These are phyloP conservation scores for Epizoanthus rinbou DNA, from an alignment of 92 coral and sea anemone species.

Conservation along the genomic window DNA sequence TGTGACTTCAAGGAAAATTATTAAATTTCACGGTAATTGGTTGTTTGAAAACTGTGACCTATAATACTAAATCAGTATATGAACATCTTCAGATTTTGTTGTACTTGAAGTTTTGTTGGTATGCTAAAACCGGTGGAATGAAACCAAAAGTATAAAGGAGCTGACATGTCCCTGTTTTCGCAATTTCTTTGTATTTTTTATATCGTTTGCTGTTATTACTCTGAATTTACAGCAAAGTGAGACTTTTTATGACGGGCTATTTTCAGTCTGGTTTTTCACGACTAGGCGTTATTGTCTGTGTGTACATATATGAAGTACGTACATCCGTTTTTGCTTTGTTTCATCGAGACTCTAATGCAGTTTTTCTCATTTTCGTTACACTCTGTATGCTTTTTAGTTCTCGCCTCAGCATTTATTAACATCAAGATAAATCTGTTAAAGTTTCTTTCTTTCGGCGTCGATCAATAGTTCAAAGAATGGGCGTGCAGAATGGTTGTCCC, in stretches of 20 bases:
- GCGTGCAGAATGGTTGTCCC: too few species aligned
- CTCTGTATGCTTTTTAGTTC: background rate
- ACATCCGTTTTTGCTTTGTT: too few species aligned
- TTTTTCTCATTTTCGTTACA: background rate
- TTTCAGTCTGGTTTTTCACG: conserved; percentile 12
- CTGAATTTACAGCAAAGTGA: conserved; percentile 13
- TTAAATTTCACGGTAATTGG: background rate
- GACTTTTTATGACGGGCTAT: background rate
- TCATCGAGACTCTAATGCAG: background rate
- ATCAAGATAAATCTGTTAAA: too few species aligned
- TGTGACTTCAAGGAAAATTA: background rate
- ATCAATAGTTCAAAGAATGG: too few species aligned
- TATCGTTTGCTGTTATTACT: background rate
- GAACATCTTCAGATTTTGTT: background rate
- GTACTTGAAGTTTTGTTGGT: background rate
- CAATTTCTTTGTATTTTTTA: too few species aligned
- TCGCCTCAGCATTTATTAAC: background rate
- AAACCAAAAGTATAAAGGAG: background rate
- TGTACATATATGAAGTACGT: background rate
- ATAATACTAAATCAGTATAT: background rate
- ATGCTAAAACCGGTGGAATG: background rate
- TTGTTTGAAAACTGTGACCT: background rate
- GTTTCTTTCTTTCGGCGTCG: too few species aligned
- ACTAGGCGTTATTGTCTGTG: background rate
- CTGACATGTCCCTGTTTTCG: background rate